A percentile compares a stretch with the other conserved stretches of the same genome.
These are phyloP conservation scores for Promerops cafer DNA, from an alignment of 2,113 vertebrate species.

Conservation along the genomic window DNA sequence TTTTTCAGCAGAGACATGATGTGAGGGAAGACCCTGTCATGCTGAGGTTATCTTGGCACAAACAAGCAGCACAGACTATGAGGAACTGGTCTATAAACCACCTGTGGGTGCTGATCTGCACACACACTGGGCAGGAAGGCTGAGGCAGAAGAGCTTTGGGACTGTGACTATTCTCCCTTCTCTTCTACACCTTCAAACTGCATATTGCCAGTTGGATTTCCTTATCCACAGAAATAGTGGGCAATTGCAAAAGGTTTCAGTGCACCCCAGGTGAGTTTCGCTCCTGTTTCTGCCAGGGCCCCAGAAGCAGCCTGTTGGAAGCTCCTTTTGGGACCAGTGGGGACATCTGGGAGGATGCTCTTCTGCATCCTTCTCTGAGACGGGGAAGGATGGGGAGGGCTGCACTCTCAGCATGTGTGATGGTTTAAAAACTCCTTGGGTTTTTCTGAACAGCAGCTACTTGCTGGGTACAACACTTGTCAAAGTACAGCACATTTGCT, in stretches of 20 bases:
- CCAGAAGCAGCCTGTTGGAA: background rate
- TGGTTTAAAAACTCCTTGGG: background rate
- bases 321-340: background rate
- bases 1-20: background rate
- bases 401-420: background rate
- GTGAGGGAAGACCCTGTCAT: background rate
- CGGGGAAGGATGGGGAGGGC: background rate
- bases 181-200: background rate
- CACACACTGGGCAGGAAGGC: background rate
- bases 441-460: background rate
- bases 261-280: background rate
- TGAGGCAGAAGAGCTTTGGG: background rate
- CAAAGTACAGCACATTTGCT: background rate
- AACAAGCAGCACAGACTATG: background rate
- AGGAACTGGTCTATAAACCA: background rate
- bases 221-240: background rate
- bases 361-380: background rate
- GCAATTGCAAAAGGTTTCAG: background rate
- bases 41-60: background rate
- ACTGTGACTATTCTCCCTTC: background rate
- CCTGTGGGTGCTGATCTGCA: background rate
- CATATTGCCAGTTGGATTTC: background rate
- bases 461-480: background rate
- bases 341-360: background rate
- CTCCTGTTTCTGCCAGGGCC: background rate